Evolutionary conservation across 2,113 vertebrate species (phyloP), one percentile per base, ranked within the genome.

Genomic region (Procavia capensis): DNA sequence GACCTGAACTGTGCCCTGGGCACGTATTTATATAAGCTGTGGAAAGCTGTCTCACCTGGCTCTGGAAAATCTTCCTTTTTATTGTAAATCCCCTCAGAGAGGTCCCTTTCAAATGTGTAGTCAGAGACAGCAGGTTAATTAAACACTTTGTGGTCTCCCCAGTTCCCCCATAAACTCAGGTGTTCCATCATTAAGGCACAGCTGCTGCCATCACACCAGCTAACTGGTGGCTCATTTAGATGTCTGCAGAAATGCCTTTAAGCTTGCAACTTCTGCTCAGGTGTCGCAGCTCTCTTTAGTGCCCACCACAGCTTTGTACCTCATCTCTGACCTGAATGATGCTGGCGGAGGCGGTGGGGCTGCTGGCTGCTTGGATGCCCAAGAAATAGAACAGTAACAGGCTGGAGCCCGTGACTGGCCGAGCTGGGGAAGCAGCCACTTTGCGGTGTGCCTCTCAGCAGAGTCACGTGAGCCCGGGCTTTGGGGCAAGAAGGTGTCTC

Each of bases 401-500:
- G 24, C 27, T 10, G 16, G 36, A 41, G 0, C 70, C 78, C 31
- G 2, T 61, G 78, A 68, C 20, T 39, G 4, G 0, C 29, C 43
- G 80, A n/a, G 41, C 54, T 1, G 1, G 75, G 81, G 39, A 13
- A 59, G 66, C 6, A 0, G 72, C 91, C 31, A 24, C 72, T 68
- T 41, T 16, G 50, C 66, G 36, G 64, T 5, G 9, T 3, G 1
- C n/a, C 70, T 83, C 36, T 80, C 25, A 63, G 47, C 80, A 79
- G 78, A n/a, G 27, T 80, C n/a, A 0, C 45, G 2, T 6, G 83
- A 87, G 54, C 50, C 61, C 92, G 78, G 94, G 96, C 85, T 95
- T 29, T 88, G 43, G 87, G 85, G 68, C 90, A 95, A 83, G 45
- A 85, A 22, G 70, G 19, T 72, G 43, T 89, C 88, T 94, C 90